Evolutionary conservation across 2,888 invertebrate species (phyloP).

Genomic region (Camponotus fellah): DNA sequence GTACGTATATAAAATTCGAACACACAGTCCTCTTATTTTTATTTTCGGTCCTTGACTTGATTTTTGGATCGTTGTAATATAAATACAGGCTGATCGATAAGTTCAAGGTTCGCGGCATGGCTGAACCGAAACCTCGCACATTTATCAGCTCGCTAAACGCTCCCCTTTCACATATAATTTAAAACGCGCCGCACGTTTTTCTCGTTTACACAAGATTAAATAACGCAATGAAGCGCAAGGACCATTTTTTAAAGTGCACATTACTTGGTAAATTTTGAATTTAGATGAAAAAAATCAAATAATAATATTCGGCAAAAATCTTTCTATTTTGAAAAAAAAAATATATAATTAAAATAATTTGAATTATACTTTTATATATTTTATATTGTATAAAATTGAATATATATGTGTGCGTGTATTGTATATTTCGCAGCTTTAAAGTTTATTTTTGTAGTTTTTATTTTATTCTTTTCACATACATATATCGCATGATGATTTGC

Average conservation of each 20-base stretch:
- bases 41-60: conserved; percentile 73
- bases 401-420: background rate
- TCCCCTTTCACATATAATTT: conserved; percentile 39
- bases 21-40: conserved; percentile 59
- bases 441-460: background rate
- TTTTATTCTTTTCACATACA: background rate
- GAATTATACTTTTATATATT: background rate
- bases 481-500: background rate
- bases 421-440: background rate
- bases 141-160: conserved; percentile 55
- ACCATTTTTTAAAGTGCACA: conserved; percentile 8
- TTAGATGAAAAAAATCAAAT: conserved; percentile 3
- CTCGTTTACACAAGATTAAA: conserved; percentile 49
- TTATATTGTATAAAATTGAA: background rate
- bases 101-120: conserved; percentile 60
- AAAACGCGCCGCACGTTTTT: conserved; percentile 33
- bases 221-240: conserved; percentile 5
- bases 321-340: background rate
- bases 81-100: conserved; percentile 54
- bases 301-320: background rate
- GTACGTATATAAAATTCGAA: background rate
- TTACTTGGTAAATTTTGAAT: background rate
- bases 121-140: conserved; percentile 45
- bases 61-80: conserved; percentile 62
- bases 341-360: background rate